These are phyloP conservation scores for Hypomecis atomaria DNA, from an alignment of 2,888 invertebrate genomes.

Conservation along the genomic window DNA sequence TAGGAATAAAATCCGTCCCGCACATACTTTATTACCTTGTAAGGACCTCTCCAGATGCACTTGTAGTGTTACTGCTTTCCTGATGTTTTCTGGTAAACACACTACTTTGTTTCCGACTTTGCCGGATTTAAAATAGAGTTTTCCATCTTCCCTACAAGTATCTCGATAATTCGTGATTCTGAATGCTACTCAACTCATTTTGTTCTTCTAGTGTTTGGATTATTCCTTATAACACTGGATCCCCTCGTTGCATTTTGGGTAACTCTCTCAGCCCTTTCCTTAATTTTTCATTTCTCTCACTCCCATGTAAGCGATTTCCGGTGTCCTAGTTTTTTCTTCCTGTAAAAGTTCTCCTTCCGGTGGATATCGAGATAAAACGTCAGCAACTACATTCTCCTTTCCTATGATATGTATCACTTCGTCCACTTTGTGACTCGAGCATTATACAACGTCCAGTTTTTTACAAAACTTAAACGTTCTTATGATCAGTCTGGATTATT, in stretches of 20 bases:
- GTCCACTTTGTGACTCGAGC: conserved; percentile 40
- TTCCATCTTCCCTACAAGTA: background rate
- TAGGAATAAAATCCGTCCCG: conserved; percentile 42
- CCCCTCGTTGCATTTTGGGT: background rate
- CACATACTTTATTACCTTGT: conserved; percentile 38
- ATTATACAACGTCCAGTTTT: conserved; percentile 42
- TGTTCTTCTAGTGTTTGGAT: background rate
- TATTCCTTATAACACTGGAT: background rate
- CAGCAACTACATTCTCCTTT: background rate
- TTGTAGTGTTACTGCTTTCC: conserved; percentile 7
- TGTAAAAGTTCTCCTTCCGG: background rate
- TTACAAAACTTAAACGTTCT: conserved; percentile 41
- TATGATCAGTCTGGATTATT: conserved; percentile 43
- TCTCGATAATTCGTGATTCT: background rate
- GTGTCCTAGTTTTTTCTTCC: background rate
- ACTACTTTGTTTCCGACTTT: background rate
- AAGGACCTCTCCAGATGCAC: conserved; percentile 39
- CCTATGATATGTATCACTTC: conserved; percentile 36
- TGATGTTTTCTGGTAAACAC: background rate
- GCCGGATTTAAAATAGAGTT: background rate
- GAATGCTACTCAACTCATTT: background rate
- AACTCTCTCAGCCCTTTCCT: background rate
- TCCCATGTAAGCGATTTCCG: conserved; percentile 1
- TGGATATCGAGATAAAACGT: background rate
- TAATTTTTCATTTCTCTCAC: background rate